Conservation (phyloP, 2,888 invertebrate genomes). For the Chrysolina americana region DNA sequence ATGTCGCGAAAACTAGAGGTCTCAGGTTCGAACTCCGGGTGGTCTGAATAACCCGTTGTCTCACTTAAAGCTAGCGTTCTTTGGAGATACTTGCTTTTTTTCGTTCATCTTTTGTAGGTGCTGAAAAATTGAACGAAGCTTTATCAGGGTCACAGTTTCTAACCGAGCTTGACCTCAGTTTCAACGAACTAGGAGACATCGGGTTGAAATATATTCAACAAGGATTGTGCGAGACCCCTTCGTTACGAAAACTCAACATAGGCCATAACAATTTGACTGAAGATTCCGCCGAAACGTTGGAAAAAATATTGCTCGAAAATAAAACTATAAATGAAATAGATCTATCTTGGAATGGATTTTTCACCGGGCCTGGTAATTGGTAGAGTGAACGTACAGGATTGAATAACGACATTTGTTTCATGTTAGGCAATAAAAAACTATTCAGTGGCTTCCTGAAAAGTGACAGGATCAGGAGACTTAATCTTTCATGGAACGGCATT, state of each 20-base stretch:
- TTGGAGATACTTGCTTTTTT: neutral
- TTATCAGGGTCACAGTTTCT: constrained; percentile 63
- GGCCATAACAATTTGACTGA: constrained; percentile 72
- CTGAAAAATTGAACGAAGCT: constrained; percentile 64
- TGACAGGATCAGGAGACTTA: constrained; percentile 62
- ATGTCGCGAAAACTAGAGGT: too few relatives aligned
- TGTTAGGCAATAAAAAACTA: constrained; percentile 64
- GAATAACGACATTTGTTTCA: constrained; percentile 33
- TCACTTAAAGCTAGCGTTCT: neutral
- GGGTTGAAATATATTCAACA: constrained; percentile 65
- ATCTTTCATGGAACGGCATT: constrained; percentile 72
- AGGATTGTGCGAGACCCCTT: constrained; percentile 63
- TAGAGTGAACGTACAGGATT: constrained; percentile 15
- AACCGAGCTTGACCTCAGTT: constrained; percentile 67
- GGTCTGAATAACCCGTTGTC: neutral
- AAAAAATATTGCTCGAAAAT: constrained; percentile 67
- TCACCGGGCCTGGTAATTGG: constrained; percentile 64
- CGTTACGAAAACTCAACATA: constrained; percentile 68
- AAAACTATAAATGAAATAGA: constrained; percentile 69
- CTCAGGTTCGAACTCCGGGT: too few relatives aligned
- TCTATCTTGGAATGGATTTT: constrained; percentile 73
- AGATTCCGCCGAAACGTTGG: constrained; percentile 65
- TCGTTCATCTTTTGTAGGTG: constrained; percentile 61
- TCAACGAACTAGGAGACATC: constrained; percentile 69
- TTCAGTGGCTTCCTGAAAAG: constrained; percentile 65